Evolutionary conservation across 2,113 vertebrate species (phyloP).

Genomic region (Chionodraco myersi): DNA sequence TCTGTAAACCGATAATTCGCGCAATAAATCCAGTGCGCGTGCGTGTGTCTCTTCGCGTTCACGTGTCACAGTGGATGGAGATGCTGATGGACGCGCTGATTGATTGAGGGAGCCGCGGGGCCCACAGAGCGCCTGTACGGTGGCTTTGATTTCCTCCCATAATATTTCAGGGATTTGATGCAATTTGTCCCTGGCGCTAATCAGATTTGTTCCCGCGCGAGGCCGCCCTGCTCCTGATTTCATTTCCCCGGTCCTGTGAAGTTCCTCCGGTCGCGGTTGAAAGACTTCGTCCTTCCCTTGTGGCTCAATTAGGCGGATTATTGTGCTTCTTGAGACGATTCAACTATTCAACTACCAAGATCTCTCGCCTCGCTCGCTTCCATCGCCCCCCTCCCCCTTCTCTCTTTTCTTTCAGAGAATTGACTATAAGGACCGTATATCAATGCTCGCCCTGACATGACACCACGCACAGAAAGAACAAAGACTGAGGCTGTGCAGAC

Average conservation of each 20-base stretch:
- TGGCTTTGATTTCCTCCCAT: slow-evolving; percentile 78
- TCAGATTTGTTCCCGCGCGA: slow-evolving; percentile 80
- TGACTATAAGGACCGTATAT: slow-evolving; percentile 56
- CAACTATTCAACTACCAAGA: slow-evolving; percentile 83
- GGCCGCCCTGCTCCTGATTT: slow-evolving; percentile 77
- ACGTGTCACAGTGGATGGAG: slow-evolving; percentile 40
- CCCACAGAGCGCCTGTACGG: slow-evolving; percentile 54
- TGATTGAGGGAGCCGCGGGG: slow-evolving; percentile 66
- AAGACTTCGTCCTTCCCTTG: slow-evolving; percentile 87
- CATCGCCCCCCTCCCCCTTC: slow-evolving; percentile 11
- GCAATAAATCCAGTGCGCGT: background rate
- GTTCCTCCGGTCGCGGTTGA: slow-evolving; percentile 84
- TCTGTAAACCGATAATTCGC: slow-evolving; percentile 1
- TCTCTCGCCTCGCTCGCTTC: slow-evolving; percentile 54
- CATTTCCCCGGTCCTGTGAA: slow-evolving; percentile 79
- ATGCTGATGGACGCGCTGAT: slow-evolving; percentile 57
- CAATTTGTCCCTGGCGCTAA: slow-evolving; percentile 84
- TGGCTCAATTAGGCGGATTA: slow-evolving; percentile 99
- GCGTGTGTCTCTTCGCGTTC: slow-evolving; percentile 19
- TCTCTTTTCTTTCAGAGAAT: slow-evolving; percentile 40
- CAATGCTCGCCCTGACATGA: slow-evolving; percentile 65
- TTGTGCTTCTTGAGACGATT: slow-evolving; percentile 90
- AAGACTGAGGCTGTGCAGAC: slow-evolving; percentile 49
- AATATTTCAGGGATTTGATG: slow-evolving; percentile 80
- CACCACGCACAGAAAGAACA: slow-evolving; percentile 64